phyloP scores from a whole-genome alignment of 2,888 invertebrate species.

The Campoletis raptor region DNA sequence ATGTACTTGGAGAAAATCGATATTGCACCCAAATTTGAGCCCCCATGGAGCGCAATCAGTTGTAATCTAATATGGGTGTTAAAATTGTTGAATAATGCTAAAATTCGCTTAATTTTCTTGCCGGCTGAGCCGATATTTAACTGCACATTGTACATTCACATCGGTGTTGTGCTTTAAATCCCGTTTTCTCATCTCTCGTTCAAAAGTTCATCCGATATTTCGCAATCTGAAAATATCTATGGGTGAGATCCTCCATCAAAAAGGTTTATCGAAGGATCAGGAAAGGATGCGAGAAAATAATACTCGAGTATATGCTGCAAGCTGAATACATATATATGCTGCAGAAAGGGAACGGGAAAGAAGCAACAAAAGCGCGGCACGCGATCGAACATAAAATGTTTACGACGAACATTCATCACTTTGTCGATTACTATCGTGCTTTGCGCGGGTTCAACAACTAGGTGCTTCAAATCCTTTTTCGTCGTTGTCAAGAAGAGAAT shows the following conservation, averaged over 20 bases:
- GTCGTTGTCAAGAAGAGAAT: slow-evolving; percentile 31
- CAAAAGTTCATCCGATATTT: slow-evolving; percentile 22
- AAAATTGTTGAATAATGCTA: background rate
- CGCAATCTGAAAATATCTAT: slow-evolving; percentile 24
- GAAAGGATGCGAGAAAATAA: slow-evolving; percentile 38
- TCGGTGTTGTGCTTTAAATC: background rate
- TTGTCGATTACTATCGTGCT: slow-evolving; percentile 57
- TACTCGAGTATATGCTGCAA: slow-evolving; percentile 18
- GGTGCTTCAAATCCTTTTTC: slow-evolving; percentile 52
- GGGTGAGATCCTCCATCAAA: slow-evolving; percentile 39
- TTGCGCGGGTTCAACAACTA: slow-evolving; percentile 40
- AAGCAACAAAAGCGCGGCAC: slow-evolving; percentile 23
- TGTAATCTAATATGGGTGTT: background rate
- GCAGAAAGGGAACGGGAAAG: slow-evolving; percentile 4
- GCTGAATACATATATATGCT: background rate
- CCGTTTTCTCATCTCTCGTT: background rate
- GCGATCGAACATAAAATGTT: slow-evolving; percentile 65
- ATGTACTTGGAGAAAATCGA: background rate
- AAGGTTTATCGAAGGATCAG: slow-evolving; percentile 24
- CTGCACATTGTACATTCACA: background rate
- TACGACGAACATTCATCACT: slow-evolving; percentile 63
- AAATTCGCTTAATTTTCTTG: background rate
- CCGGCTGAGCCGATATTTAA: background rate
- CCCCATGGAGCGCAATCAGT: background rate
- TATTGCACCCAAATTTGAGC: background rate